A percentile compares a stretch with the other conserved stretches of the same genome.
Evolutionary conservation across 1,140 invertebrate genomes (phyloP).

Genomic region (Pectinophora gossypiella): DNA sequence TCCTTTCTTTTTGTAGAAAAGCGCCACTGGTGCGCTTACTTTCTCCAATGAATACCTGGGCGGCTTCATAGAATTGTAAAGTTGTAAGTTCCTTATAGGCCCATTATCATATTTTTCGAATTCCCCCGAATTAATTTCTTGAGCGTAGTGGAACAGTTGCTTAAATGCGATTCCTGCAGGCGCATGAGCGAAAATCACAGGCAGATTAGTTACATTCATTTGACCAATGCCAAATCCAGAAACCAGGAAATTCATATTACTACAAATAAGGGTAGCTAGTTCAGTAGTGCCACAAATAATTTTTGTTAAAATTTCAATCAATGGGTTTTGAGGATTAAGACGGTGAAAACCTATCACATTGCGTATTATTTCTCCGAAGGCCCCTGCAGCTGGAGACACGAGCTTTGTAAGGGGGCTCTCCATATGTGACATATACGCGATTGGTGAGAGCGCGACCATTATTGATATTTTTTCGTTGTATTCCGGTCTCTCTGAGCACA

Average conservation of each 20-base stretch:
- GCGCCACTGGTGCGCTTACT: neutral
- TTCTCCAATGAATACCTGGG: neutral
- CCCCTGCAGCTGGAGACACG: neutral
- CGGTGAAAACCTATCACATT: neutral
- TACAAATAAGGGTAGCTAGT: neutral
- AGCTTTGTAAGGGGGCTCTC: neutral
- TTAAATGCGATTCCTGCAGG: slow-evolving; percentile 34
- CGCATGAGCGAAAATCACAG: neutral
- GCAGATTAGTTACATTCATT: neutral
- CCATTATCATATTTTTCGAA: slow-evolving; percentile 64
- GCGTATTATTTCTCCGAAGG: neutral
- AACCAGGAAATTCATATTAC: neutral
- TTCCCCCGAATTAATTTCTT: slow-evolving; percentile 59
- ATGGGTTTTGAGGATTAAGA: neutral
- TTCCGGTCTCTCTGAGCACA: slow-evolving; percentile 26
- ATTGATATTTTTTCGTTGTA: slow-evolving; percentile 24
- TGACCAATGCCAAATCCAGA: neutral
- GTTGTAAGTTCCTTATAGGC: slow-evolving; percentile 40
- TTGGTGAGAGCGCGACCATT: slow-evolving; percentile 19
- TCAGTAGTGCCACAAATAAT: neutral
- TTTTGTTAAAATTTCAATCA: neutral
- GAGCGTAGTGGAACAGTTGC: slow-evolving; percentile 83
- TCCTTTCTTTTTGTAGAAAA: neutral
- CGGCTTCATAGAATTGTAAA: neutral
- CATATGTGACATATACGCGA: neutral